Evolutionary conservation across 2,888 invertebrate species (phyloP).

Genomic region (Hofmannophila pseudospretella): DNA sequence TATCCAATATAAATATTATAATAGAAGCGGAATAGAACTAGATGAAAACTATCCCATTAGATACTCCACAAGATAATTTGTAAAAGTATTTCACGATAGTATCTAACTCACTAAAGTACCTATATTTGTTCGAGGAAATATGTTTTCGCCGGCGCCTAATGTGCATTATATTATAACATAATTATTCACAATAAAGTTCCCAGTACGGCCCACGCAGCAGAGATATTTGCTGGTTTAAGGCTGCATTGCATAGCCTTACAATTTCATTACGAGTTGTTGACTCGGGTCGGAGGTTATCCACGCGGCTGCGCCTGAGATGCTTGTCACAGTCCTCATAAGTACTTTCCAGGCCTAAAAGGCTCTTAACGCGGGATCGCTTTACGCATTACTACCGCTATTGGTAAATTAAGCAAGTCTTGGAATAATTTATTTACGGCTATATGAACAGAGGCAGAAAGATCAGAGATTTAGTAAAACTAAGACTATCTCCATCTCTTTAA

Average conservation of each 20-base stretch:
- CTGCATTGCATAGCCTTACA: slow-evolving; percentile 21
- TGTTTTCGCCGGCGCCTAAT: too few relatives aligned
- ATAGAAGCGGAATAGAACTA: too few relatives aligned
- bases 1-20: too few relatives aligned
- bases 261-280: slow-evolving; percentile 40
- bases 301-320: slow-evolving; percentile 34
- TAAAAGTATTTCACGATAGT: too few relatives aligned
- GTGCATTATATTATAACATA: too few relatives aligned
- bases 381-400: slow-evolving; percentile 8
- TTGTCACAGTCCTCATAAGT: slow-evolving; percentile 48
- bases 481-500: too few relatives aligned
- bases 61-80: too few relatives aligned
- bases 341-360: slow-evolving; percentile 19
- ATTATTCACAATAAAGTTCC: slow-evolving; percentile 18
- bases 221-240: slow-evolving; percentile 11
- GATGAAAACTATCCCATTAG: too few relatives aligned
- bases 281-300: slow-evolving; percentile 34
- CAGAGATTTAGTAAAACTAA: slow-evolving; percentile 34
- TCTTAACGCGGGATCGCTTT: slow-evolving; percentile 13
- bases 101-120: too few relatives aligned
- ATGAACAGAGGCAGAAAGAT: slow-evolving; percentile 24
- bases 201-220: slow-evolving; percentile 13
- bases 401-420: slow-evolving; percentile 5
- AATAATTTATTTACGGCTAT: slow-evolving; percentile 7
- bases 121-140: too few relatives aligned